phyloP scores from a whole-genome alignment of 2,113 vertebrate species.

The Lampris incognitus region DNA sequence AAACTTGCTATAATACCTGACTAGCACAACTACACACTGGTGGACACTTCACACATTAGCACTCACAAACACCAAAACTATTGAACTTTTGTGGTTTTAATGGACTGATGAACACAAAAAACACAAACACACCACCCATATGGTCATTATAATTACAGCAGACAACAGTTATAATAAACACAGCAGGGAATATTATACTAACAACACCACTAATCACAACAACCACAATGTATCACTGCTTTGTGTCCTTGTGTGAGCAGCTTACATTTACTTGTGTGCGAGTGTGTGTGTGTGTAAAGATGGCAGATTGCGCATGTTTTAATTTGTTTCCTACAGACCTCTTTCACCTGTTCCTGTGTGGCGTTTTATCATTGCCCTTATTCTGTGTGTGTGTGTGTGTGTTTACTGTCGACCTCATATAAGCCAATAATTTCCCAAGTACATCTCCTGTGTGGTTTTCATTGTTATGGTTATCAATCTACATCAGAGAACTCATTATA shows the following conservation, averaged over 20 bases:
- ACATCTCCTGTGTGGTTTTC: slow-evolving; percentile 25
- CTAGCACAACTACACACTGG: too few relatives aligned
- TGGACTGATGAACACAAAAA: slow-evolving; percentile 15
- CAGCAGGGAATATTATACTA: not conserved
- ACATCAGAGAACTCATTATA: slow-evolving; percentile 51
- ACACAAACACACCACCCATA: not conserved
- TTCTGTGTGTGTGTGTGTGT: not conserved
- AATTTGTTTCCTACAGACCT: not conserved
- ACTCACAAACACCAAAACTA: not conserved
- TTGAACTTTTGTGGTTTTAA: slow-evolving; percentile 1
- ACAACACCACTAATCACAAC: not conserved
- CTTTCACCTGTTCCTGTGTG: not conserved
- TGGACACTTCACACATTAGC: not conserved
- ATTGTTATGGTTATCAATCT: slow-evolving; percentile 43
- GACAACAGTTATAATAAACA: slow-evolving; percentile 10
- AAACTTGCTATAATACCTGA: slow-evolving; percentile 6
- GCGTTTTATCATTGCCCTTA: not conserved
- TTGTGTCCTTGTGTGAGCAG: not conserved
- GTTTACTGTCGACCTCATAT: slow-evolving; percentile 3
- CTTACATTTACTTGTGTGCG: slow-evolving; percentile 8
- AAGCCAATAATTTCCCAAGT: slow-evolving; percentile 2
- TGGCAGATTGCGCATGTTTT: too few relatives aligned
- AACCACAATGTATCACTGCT: not conserved
- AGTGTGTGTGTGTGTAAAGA: not conserved
- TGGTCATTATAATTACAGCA: not conserved